phyloP scores from a whole-genome alignment of 2,113 vertebrate species.

The Galemys pyrenaicus region DNA sequence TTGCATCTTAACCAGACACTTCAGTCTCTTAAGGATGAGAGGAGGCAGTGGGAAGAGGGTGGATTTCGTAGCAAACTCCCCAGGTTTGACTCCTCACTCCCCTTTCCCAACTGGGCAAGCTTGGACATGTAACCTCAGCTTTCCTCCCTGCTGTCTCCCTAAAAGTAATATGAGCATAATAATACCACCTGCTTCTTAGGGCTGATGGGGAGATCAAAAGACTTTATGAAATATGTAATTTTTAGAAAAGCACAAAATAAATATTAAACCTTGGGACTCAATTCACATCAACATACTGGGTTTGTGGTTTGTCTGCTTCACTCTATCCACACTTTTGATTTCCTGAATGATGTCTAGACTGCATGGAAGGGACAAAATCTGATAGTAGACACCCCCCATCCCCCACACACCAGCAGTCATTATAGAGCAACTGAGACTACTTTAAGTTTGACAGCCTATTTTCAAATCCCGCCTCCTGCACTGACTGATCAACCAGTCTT shows the following conservation, averaged over 20 bases:
- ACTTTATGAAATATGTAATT: not conserved
- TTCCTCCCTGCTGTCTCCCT: not conserved
- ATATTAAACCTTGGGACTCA: fast-evolving
- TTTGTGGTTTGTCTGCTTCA: not conserved
- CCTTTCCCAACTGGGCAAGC: not conserved
- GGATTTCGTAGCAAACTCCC: not conserved
- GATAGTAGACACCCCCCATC: not conserved
- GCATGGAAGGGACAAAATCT: not conserved
- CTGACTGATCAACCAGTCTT: not conserved
- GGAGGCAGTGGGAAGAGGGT: fast-evolving
- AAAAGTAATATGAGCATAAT: not conserved
- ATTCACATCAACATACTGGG: fast-evolving
- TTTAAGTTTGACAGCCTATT: not conserved
- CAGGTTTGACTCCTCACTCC: not conserved
- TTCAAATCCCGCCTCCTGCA: not conserved
- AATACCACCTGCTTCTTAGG: not conserved
- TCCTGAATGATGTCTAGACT: not conserved
- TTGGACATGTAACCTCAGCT: not conserved
- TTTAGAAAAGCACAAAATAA: not conserved
- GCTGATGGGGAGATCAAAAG: not conserved
- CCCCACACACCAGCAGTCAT: fast-evolving
- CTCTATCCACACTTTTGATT: not conserved
- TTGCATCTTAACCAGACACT: not conserved
- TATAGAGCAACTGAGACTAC: too few species aligned
- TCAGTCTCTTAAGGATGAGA: not conserved